These are phyloP conservation scores for Ptychodera flava DNA, from an alignment of 35 echinoderm and acorn worm genomes.

Conservation along the genomic window DNA sequence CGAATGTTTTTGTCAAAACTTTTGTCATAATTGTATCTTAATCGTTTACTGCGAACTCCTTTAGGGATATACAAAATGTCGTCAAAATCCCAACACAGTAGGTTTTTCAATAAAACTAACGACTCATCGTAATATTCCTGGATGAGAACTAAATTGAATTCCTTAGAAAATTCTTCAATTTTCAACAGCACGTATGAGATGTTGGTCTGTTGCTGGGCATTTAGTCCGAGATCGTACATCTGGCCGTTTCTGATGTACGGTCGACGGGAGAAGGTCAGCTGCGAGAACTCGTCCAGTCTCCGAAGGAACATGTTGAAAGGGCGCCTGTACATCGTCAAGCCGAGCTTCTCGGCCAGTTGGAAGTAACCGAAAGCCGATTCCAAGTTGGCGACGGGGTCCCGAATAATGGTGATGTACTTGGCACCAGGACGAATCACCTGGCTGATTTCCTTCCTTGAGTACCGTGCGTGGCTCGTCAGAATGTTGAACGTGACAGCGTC, in stretches of 20 bases:
- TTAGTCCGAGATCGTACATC: constrained; percentile 54
- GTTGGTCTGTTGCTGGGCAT: background rate
- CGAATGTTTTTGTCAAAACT: background rate
- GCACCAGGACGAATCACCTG: constrained; percentile 28
- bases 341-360: constrained; percentile 17
- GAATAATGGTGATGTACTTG: constrained; percentile 64
- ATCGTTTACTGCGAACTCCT: background rate
- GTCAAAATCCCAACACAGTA: constrained; percentile 24
- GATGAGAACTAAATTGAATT: constrained; percentile 20
- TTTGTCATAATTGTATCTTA: background rate
- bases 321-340: background rate
- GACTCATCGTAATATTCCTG: constrained; percentile 38
- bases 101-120: constrained; percentile 16
- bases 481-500: constrained; percentile 25
- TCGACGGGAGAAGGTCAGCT: background rate
- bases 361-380: constrained; percentile 77
- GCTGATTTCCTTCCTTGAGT: constrained; percentile 38
- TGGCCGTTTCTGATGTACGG: constrained; percentile 55
- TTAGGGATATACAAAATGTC: constrained; percentile 27
- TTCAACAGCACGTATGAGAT: background rate
- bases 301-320: constrained; percentile 52
- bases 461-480: constrained; percentile 40
- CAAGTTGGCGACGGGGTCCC: constrained; percentile 51
- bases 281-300: constrained; percentile 20
- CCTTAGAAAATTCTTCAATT: constrained; percentile 2